Evolutionary conservation across 2,888 invertebrate species (phyloP).

Genomic region (Cerastis rubricosa): DNA sequence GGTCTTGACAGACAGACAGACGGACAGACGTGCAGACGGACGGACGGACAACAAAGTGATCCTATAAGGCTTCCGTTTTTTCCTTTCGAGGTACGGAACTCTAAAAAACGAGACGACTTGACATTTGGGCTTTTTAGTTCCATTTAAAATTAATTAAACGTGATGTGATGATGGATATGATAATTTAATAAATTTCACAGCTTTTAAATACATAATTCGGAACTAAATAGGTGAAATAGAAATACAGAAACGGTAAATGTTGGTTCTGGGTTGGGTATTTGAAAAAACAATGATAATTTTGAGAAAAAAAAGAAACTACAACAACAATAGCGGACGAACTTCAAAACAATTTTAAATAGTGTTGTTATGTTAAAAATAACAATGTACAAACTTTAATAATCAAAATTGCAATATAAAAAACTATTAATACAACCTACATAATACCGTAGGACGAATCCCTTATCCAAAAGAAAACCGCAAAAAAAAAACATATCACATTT

Average conservation of each 20-base stretch:
- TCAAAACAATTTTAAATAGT: background rate
- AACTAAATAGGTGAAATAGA: too few relatives aligned
- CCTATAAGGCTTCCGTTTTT: too few relatives aligned
- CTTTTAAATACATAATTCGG: too few relatives aligned
- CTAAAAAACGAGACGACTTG: too few relatives aligned
- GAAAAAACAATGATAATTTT: too few relatives aligned
- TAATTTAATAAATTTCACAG: background rate
- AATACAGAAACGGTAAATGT: background rate
- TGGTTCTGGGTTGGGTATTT: background rate
- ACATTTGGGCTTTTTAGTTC: background rate
- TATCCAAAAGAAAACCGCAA: constrained; percentile 16
- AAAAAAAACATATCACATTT: constrained; percentile 44
- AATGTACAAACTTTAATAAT: constrained; percentile 11
- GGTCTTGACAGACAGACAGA: too few relatives aligned
- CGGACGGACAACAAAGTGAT: too few relatives aligned
- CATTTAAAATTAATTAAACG: background rate
- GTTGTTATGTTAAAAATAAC: constrained; percentile 3
- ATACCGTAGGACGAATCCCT: constrained; percentile 1
- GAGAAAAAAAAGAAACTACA: background rate
- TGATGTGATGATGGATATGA: background rate
- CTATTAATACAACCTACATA: background rate
- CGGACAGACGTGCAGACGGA: too few relatives aligned
- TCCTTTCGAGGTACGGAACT: too few relatives aligned
- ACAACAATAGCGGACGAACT: background rate
- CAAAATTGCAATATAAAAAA: constrained; percentile 10